Base-by-base conservation (phyloP, 1,140 invertebrate genomes). In the Scaptomyza hsui region DNA sequence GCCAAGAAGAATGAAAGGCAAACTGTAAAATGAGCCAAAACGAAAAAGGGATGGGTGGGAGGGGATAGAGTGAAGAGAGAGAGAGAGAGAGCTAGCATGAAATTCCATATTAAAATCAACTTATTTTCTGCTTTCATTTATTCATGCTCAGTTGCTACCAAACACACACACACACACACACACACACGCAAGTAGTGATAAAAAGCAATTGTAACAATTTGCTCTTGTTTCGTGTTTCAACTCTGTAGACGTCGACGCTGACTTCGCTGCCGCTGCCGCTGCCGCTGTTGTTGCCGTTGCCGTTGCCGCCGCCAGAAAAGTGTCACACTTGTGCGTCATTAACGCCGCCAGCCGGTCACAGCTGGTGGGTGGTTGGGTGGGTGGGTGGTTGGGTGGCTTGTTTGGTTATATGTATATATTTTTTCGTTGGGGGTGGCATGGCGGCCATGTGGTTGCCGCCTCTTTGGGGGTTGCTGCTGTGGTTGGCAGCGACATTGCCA, bases 21-120 rank as follows among this genome's bases (percentile, higher is more conserved):
- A 51, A 65, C 47, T 44, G 44, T 13, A 52, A 48, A 61, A 53
- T 55, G 55, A 55, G 57, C 19, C 39, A 53, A 72, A 29, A 48
- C 24, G 29, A 15, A 10, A 44, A 41, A 56, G 19, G 24, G 24
- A 29, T 9, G 0, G 15, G n/a, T n/a, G n/a, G n/a, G 49, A 41
- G 61, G 19, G 24, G 24, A 29, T 9, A 1, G 15, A 63, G 19
- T 60, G 67, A 75, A 26, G 24, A 7, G 6, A 26, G 19, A 10
- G 49, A 47, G 61, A 32, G 13, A 63, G 19, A 63, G 61, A 75
- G 77, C 60, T 56, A 72, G 82, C 82, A 75, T 88, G 83, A 88
- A 88, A 88, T 88, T 88, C 81, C 82, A 88, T 88, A 88, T 88
- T 88, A 88, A 86, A 88, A 86, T 88, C 82, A 86, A 86, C 82